These are phyloP conservation scores for Psephotus haematonotus DNA, from an alignment of 2,113 vertebrate species.

Conservation along the genomic window DNA sequence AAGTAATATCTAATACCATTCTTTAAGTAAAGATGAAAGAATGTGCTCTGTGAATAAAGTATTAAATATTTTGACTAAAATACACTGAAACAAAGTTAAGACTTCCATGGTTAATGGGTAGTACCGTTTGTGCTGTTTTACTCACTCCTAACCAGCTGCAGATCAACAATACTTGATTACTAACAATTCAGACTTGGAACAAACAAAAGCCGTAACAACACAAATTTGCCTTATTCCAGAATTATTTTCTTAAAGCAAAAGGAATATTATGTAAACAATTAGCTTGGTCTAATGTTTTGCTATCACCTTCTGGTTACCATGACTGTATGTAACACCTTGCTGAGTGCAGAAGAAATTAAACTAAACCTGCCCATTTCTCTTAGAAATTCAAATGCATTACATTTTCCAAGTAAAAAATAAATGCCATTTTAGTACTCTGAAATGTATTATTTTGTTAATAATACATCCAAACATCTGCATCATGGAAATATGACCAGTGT, in stretches of 20 bases:
- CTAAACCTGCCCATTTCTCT: not conserved
- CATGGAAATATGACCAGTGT: not conserved
- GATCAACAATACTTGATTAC: not conserved
- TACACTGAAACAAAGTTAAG: not conserved
- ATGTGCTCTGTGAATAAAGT: not conserved
- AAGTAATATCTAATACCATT: not conserved
- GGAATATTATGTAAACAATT: not conserved
- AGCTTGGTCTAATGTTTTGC: not conserved
- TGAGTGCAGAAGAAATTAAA: not conserved
- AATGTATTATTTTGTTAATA: not conserved
- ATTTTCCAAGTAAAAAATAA: not conserved
- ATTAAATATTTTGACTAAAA: not conserved
- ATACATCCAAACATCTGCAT: not conserved
- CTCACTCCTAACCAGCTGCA: not conserved
- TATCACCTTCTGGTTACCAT: not conserved
- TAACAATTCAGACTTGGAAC: not conserved
- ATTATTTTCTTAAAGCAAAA: not conserved
- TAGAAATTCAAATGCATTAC: not conserved
- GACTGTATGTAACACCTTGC: not conserved
- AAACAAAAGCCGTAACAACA: not conserved
- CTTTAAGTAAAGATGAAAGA: not conserved
- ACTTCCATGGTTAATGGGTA: not conserved
- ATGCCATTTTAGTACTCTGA: not conserved
- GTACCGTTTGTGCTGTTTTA: not conserved
- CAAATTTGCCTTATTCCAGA: not conserved